Conservation (phyloP, 2,113 vertebrate species). For the Oryzias melastigma region DNA sequence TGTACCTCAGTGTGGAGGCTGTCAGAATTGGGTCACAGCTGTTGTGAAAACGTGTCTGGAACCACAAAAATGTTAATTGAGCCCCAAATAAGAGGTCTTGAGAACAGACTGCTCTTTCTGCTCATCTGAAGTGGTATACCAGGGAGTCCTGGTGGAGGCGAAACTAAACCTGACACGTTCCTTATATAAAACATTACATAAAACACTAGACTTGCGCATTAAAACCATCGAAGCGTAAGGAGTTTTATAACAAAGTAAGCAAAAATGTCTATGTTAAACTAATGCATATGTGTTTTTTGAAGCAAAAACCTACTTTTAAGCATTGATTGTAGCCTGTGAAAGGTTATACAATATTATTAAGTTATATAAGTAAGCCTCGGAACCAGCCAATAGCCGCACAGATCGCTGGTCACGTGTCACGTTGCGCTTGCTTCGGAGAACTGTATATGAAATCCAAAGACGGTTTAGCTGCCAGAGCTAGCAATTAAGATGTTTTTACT, state of each 20-base stretch:
- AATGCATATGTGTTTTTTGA: background rate
- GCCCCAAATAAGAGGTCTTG: background rate
- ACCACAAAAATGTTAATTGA: background rate
- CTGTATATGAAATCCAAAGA: conserved; percentile 12
- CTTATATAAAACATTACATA: conserved; percentile 74
- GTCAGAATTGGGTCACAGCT: conserved; percentile 30
- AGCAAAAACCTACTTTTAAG: background rate
- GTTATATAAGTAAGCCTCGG: conserved; percentile 79
- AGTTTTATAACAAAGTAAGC: background rate
- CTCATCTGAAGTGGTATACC: background rate
- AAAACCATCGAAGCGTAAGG: background rate
- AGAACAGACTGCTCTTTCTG: background rate
- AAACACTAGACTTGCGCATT: conserved; percentile 22
- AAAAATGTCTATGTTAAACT: background rate
- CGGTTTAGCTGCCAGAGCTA: conserved; percentile 41
- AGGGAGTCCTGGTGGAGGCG: background rate
- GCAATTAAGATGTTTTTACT: conserved; percentile 9
- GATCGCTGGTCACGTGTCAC: conserved; percentile 40
- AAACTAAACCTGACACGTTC: conserved; percentile 1
- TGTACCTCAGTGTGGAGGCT: background rate
- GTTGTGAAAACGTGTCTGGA: background rate
- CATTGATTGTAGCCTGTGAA: background rate
- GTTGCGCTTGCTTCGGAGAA: conserved; percentile 15
- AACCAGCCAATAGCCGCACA: conserved; percentile 38
- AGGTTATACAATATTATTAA: conserved; percentile 69